phyloP scores from a whole-genome alignment of 2,888 invertebrate genomes.

The Nephrotoma flavescens region DNA sequence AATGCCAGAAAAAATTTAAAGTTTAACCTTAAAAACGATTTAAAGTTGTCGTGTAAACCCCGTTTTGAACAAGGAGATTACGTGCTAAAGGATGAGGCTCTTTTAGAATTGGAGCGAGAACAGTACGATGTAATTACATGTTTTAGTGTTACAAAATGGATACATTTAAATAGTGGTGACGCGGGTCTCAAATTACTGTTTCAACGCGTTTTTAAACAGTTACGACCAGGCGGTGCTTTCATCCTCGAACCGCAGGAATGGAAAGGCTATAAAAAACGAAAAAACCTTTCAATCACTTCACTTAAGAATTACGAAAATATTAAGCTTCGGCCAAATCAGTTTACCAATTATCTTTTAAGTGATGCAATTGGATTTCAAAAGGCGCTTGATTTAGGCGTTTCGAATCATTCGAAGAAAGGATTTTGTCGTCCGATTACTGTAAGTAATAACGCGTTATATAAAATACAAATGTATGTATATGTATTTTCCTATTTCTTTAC shows the following conservation, averaged over 20 bases:
- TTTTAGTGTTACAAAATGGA: slow-evolving; percentile 80
- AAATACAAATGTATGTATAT: not conserved
- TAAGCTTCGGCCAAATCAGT: slow-evolving; percentile 49
- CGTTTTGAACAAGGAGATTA: slow-evolving; percentile 68
- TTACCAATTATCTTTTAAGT: slow-evolving; percentile 49
- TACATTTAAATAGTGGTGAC: slow-evolving; percentile 82
- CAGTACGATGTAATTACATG: slow-evolving; percentile 75
- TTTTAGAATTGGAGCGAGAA: slow-evolving; percentile 53
- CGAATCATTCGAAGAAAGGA: slow-evolving; percentile 49
- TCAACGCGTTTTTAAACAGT: slow-evolving; percentile 58
- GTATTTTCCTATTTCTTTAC: not conserved
- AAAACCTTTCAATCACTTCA: slow-evolving; percentile 39
- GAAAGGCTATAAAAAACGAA: slow-evolving; percentile 59
- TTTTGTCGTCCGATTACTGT: slow-evolving; percentile 44
- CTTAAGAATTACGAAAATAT: slow-evolving; percentile 40
- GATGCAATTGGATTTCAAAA: slow-evolving; percentile 50
- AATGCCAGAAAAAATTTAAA: slow-evolving; percentile 16
- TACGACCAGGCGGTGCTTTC: slow-evolving; percentile 61
- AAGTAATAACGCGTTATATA: slow-evolving; percentile 9
- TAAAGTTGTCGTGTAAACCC: slow-evolving; percentile 36
- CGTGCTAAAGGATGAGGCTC: slow-evolving; percentile 56
- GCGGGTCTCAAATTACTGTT: slow-evolving; percentile 68
- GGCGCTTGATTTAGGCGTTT: slow-evolving; percentile 42
- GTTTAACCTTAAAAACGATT: not conserved
- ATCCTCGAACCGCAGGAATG: slow-evolving; percentile 74